phyloP scores from a whole-genome alignment of 1,140 invertebrate species.

The Planococcus citri region DNA sequence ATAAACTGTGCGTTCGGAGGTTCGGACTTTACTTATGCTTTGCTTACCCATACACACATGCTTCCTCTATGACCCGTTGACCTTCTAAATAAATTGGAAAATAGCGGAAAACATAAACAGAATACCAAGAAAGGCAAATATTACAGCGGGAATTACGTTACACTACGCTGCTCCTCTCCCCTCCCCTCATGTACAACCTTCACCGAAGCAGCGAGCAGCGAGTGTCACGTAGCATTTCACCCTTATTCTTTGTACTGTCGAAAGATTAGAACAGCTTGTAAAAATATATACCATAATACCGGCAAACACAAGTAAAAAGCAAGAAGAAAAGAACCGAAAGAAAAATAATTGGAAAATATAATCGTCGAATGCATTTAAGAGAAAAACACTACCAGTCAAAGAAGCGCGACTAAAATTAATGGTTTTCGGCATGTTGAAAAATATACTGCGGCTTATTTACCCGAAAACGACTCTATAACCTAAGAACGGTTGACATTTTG shows the following conservation, averaged over 20 bases:
- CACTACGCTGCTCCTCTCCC: too few relatives aligned
- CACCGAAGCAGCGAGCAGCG: background rate
- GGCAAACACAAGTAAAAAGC: background rate
- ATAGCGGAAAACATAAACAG: background rate
- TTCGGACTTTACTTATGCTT: background rate
- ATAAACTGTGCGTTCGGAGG: too few relatives aligned
- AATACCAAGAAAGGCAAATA: slow-evolving; percentile 3
- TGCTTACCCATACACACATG: too few relatives aligned
- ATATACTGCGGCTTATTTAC: background rate
- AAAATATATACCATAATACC: too few relatives aligned
- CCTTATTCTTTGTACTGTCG: background rate
- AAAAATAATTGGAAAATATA: slow-evolving; percentile 8
- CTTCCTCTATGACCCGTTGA: too few relatives aligned
- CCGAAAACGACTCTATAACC: too few relatives aligned
- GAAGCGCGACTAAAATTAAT: background rate
- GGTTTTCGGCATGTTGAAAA: background rate
- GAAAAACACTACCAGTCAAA: background rate
- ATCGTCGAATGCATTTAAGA: background rate
- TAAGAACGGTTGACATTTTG: too few relatives aligned
- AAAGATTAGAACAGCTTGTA: background rate
- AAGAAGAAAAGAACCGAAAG: background rate
- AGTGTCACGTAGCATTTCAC: background rate
- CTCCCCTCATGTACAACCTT: background rate
- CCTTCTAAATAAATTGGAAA: background rate
- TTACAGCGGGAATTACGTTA: background rate